phyloP scores from a whole-genome alignment of 2,888 invertebrate genomes.

The Leptinotarsa rubiginosa region DNA sequence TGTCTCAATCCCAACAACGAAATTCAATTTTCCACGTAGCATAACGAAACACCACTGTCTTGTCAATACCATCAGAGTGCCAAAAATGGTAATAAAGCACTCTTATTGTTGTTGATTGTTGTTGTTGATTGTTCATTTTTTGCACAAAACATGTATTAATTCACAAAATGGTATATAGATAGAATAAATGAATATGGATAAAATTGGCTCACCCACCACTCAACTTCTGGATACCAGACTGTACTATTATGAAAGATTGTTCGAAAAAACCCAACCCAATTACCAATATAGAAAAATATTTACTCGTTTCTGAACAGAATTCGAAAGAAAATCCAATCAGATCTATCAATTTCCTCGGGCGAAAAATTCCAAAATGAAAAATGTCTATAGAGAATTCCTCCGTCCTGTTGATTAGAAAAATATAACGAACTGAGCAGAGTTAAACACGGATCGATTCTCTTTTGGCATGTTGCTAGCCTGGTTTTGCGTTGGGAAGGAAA shows the following conservation, averaged over 20 bases:
- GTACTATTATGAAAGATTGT: neutral
- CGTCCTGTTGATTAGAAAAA: conserved; percentile 13
- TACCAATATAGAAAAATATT: neutral
- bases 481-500: conserved; percentile 38
- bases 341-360: conserved; percentile 5
- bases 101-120: too few species aligned
- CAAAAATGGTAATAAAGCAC: too few species aligned
- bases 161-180: neutral
- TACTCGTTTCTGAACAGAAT: neutral
- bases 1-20: too few species aligned
- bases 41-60: too few species aligned
- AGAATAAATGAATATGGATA: neutral
- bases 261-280: neutral
- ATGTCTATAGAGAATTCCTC: conserved; percentile 14
- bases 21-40: too few species aligned
- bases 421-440: conserved; percentile 12
- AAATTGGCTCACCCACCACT: neutral
- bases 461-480: conserved; percentile 20
- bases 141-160: too few species aligned
- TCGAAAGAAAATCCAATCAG: conserved; percentile 5
- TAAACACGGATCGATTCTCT: conserved; percentile 5
- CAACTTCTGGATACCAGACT: neutral
- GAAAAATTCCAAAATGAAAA: conserved; percentile 27
- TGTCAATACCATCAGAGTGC: too few species aligned
- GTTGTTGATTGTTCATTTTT: too few species aligned